Evolutionary conservation across 2,888 invertebrate species (phyloP), one percentile per base, ranked within the genome.

Genomic region (Brachyptera risi): DNA sequence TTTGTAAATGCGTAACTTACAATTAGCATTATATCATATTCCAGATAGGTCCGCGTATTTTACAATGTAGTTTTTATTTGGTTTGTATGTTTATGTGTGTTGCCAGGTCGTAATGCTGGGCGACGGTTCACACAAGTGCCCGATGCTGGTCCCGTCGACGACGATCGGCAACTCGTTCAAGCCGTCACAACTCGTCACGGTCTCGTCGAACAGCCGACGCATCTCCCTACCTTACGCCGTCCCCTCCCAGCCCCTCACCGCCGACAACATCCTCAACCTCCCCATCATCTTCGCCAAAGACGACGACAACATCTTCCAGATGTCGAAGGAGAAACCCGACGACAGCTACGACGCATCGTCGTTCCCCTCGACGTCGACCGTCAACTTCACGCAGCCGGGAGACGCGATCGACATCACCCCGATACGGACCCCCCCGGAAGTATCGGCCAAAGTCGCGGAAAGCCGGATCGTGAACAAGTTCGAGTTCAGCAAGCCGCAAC

Each of bases 231-330:
- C n/a, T n/a, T 7, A 11, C 31, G 21, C 27, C 17, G 9, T 19
- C 17, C 9, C 37, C 54, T 44, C 44, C 19, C 27, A 27, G 19
- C 38, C 37, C 9, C 37, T 70, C 9, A 70, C 71, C 3, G 68
- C 71, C 5, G 70, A 69, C 44, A 66, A 68, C 56, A 67, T 71
- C 49, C 66, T 71, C 21, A 69, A 70, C 44, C 67, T 71, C 63
- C 71, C 71, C n/a, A 68, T 71, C 21, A 70, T 71, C 4, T 69
- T 71, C 61, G 70, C 69, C 38, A 67, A 68, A 54, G 69, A 70
- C 40, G 64, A 64, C 19, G 63, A 63, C 26, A 37, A 57, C 13
- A 15, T 56, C 15, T 58, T 61, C 31, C 31, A 31, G 31, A 5
- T 31, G 31, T 5, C 7, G 31, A 31, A 31, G 11, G 5, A 5